phyloP scores from a whole-genome alignment of 2,797 vertebrate species.

The Staurois parvus region DNA sequence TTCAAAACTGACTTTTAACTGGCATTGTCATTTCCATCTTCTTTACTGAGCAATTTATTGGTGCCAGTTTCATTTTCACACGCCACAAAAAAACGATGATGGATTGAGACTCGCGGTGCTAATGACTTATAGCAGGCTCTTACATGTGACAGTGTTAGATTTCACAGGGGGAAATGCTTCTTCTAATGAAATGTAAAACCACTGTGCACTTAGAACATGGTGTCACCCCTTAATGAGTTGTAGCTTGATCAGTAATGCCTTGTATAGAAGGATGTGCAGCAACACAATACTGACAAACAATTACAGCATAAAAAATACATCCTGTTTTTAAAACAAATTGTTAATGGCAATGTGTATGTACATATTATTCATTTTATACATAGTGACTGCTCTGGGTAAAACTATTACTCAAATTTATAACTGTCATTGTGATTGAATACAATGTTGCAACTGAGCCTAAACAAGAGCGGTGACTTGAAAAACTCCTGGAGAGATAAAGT shows the following conservation, averaged over 20 bases:
- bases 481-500: conserved; percentile 74
- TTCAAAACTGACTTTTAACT: conserved; percentile 16
- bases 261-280: not conserved
- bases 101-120: conserved; percentile 62
- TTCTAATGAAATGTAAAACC: conserved; percentile 65
- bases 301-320: conserved; percentile 16
- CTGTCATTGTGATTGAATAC: conserved; percentile 76
- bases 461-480: conserved; percentile 68
- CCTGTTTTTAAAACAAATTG: not conserved
- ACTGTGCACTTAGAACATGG: conserved; percentile 44
- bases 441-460: conserved; percentile 67
- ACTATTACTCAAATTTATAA: conserved; percentile 80
- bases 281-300: conserved; percentile 13
- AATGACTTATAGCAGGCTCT: conserved; percentile 63
- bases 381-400: conserved; percentile 72
- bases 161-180: conserved; percentile 67
- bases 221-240: conserved; percentile 65
- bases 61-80: conserved; percentile 61
- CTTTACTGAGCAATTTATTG: conserved; percentile 61
- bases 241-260: conserved; percentile 69
- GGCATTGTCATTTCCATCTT: not conserved
- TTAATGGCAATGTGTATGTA: not conserved
- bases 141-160: conserved; percentile 59
- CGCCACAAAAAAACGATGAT: conserved; percentile 61
- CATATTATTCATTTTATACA: conserved; percentile 65